Conservation (phyloP, 1,140 invertebrate genomes). For the Gyrodactylus salaris region DNA sequence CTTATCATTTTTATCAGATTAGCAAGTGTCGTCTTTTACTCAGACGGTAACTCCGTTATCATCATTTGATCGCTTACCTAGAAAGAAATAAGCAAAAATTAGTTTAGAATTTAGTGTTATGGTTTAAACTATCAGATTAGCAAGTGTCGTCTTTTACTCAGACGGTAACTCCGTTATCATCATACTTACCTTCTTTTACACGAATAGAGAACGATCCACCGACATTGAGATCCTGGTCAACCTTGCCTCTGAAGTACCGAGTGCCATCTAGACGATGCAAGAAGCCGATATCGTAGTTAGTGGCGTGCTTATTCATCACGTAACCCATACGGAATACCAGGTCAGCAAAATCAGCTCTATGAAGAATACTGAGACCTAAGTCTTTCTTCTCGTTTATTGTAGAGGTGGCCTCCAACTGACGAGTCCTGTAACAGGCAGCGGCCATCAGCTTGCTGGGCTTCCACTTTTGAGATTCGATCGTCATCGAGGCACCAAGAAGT, state of each 20-base stretch:
- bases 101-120: too few relatives aligned
- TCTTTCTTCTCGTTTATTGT: not conserved
- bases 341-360: not conserved
- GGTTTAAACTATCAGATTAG: not conserved
- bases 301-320: not conserved
- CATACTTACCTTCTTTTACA: not conserved
- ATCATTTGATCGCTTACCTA: not conserved
- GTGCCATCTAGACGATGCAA: not conserved
- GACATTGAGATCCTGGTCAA: not conserved
- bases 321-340: not conserved
- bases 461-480: not conserved
- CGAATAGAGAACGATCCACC: not conserved
- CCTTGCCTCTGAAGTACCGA: not conserved
- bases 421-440: not conserved
- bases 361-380: not conserved
- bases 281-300: not conserved
- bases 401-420: not conserved
- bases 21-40: not conserved
- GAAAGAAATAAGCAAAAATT: not conserved
- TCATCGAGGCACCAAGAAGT: not conserved
- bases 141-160: not conserved
- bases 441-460: not conserved
- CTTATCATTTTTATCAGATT: not conserved
- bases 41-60: not conserved
- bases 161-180: not conserved